These are phyloP conservation scores for Gymnocheta viridis DNA, from an alignment of 2,888 invertebrate genomes.

Conservation along the genomic window DNA sequence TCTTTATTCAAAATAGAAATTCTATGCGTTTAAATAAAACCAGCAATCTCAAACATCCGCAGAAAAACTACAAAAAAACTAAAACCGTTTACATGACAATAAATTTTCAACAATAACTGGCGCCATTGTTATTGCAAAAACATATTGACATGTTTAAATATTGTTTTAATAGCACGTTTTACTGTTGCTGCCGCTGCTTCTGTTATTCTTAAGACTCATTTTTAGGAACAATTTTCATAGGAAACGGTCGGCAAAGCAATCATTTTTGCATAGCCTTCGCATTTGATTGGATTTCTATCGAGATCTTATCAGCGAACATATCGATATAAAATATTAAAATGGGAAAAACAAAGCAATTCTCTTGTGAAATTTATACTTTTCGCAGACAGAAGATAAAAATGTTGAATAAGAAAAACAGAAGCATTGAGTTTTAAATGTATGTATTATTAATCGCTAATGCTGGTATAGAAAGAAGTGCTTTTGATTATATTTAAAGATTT, in stretches of 20 bases:
- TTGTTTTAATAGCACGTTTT: constrained; percentile 21
- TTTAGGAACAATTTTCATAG: constrained; percentile 21
- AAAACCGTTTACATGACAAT: constrained; percentile 66
- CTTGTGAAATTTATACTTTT: constrained; percentile 42
- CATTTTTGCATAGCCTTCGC: constrained; percentile 52
- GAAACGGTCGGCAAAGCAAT: constrained; percentile 29
- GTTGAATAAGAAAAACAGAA: neutral
- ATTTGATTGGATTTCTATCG: constrained; percentile 64
- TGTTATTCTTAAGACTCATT: neutral
- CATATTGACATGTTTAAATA: constrained; percentile 62
- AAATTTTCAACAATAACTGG: constrained; percentile 68
- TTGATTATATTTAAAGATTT: neutral
- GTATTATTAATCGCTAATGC: constrained; percentile 39
- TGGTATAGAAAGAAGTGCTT: neutral
- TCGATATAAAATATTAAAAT: constrained; percentile 24
- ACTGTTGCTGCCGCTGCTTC: neutral
- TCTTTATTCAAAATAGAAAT: neutral
- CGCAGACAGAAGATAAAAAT: neutral
- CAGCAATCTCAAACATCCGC: neutral
- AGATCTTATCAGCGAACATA: constrained; percentile 53
- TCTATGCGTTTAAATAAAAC: constrained; percentile 22
- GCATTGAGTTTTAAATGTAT: neutral
- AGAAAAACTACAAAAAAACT: neutral
- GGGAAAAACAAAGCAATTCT: constrained; percentile 45
- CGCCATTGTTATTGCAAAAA: constrained; percentile 69